Conservation (phyloP, 2,888 invertebrate species). For the Limenitis camilla region DNA sequence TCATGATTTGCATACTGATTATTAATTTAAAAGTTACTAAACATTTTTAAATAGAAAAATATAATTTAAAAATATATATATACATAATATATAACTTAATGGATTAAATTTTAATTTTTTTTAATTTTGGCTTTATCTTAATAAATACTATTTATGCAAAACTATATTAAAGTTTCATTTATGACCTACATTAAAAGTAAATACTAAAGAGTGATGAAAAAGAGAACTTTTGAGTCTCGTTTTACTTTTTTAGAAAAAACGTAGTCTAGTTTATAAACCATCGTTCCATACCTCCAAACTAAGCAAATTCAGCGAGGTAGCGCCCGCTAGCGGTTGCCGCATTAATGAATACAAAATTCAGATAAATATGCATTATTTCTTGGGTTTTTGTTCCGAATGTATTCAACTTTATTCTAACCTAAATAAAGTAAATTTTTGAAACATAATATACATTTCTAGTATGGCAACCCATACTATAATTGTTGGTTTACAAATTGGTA, state of each 20-base stretch:
- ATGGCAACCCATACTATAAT: no score
- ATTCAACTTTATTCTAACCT: background rate
- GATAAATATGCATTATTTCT: background rate
- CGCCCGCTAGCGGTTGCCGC: background rate
- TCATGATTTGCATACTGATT: no score
- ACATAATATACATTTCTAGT: no score
- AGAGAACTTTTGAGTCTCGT: no score
- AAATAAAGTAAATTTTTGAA: background rate
- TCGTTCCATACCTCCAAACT: background rate
- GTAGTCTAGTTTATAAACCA: background rate
- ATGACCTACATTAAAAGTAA: background rate
- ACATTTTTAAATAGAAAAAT: no score
- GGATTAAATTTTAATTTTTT: no score
- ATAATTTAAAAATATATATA: no score
- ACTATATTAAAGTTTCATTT: background rate
- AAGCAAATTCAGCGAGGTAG: background rate
- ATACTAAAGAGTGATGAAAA: background rate
- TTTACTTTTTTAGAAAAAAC: background rate
- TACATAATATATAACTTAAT: no score
- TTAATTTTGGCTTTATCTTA: no score
- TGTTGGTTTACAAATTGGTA: no score
- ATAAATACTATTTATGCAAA: no score
- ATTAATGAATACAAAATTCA: slow-evolving; percentile 1
- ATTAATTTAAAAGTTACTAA: no score
- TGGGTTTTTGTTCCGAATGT: background rate